These are phyloP conservation scores for Mesorhabditis spiculigera DNA, from an alignment of 2,888 invertebrate species.

Conservation along the genomic window DNA sequence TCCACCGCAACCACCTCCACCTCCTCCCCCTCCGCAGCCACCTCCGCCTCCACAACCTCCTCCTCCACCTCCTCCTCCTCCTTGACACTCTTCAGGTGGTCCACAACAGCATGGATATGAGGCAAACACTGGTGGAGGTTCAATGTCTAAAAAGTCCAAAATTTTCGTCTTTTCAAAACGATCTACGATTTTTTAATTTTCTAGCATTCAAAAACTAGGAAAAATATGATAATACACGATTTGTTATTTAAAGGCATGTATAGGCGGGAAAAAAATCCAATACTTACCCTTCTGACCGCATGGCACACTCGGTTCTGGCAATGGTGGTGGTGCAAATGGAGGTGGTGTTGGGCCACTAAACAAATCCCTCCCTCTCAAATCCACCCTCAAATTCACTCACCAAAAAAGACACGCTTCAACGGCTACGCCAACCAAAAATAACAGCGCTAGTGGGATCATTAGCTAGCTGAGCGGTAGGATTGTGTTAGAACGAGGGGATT, in stretches of 20 bases:
- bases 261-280: neutral
- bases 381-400: too few relatives aligned
- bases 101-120: conserved; percentile 6
- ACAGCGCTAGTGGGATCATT: too few relatives aligned
- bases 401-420: too few relatives aligned
- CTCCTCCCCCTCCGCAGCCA: neutral
- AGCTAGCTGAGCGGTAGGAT: too few relatives aligned
- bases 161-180: neutral
- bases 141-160: neutral
- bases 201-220: neutral
- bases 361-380: too few relatives aligned
- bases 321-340: conserved; percentile 5
- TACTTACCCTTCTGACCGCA: neutral
- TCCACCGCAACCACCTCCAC: conserved; percentile 1
- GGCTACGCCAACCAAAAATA: too few relatives aligned
- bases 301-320: conserved; percentile 2
- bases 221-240: neutral
- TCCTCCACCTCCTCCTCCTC: neutral
- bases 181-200: neutral
- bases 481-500: too few relatives aligned
- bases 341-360: neutral
- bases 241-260: too few relatives aligned
- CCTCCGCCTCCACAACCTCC: neutral
- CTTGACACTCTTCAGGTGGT: neutral
- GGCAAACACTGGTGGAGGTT: neutral